Base-by-base conservation (phyloP, 2,888 invertebrate species). In the Synanthedon vespiformis region DNA sequence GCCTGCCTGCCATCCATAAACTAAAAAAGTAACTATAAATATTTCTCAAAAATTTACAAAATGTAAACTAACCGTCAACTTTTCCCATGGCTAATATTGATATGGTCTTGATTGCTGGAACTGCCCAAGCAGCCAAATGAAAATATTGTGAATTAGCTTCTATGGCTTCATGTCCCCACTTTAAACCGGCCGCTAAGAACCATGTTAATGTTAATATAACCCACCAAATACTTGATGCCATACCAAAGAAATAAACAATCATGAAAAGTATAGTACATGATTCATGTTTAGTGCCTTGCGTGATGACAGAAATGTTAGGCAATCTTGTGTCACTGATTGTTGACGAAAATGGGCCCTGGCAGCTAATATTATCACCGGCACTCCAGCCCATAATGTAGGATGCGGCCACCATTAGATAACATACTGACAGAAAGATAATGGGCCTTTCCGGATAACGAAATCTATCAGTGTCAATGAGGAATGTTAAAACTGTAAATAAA, bases 191-290 rank as follows among this genome's bases (percentile, higher is more conserved):
- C 48, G 97, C 96, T 69, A 98, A 87, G 83, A 97, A 98, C 98
- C 98, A 98, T 53, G 98, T 97, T 58, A 98, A 89, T 14, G 98
- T 97, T 68, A 98, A 87, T 64, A 98, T 93, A 52, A 98, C 97
- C 98, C 98, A 98, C 98, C 98, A 98, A 69, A 98, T 95, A 73
- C 95, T 96, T 49, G 96, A 96, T 27, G 97, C 96, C 96, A 97
- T 97, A 72, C 95, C 94, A 78, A 97, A 98, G 88, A 97, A 98
- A 83, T 96, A 96, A 49, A 97, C 91, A 68, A 97, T 91, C 97
- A 98, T 97, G 81, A 98, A 98, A 54, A 98, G 90, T 58, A 98
- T 94, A 41, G 98, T 97, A 80, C 98, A 98, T 67, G 86, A 85
- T 77, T 93, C 93, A 77, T 92, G 91, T 70, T 93, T 93, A 56